Conservation (phyloP, 2,797 vertebrate genomes). For the Anabas testudineus region DNA sequence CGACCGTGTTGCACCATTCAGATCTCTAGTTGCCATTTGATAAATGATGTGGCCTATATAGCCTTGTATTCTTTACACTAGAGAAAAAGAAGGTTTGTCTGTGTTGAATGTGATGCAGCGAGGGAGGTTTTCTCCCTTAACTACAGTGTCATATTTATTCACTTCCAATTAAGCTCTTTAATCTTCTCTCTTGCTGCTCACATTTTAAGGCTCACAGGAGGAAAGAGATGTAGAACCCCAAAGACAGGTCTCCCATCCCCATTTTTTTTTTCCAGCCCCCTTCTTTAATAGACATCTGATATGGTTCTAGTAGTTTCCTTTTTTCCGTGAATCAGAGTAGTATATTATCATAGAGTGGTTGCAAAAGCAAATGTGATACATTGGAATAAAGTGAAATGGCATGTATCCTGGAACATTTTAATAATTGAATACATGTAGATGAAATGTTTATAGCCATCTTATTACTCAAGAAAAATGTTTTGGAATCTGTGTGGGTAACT, state of each 20-base stretch:
- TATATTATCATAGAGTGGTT: constrained; percentile 9
- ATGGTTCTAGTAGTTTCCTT: constrained; percentile 19
- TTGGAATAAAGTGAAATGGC: constrained; percentile 1
- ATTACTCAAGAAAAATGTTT: constrained; percentile 1
- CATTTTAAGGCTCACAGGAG: constrained; percentile 67
- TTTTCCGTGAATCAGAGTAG: constrained; percentile 13
- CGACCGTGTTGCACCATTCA: constrained; percentile 24
- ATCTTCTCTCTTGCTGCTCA: constrained; percentile 67
- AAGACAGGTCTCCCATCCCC: constrained; percentile 40
- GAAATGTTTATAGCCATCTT: neutral
- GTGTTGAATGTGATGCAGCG: constrained; percentile 38
- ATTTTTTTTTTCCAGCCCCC: constrained; percentile 18
- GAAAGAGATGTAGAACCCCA: constrained; percentile 48
- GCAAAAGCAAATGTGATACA: constrained; percentile 6
- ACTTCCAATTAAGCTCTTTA: constrained; percentile 79
- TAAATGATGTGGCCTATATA: constrained; percentile 30
- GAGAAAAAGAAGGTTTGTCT: constrained; percentile 33
- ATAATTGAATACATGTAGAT: neutral
- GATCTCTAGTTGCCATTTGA: constrained; percentile 13
- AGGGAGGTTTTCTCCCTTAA: constrained; percentile 68
- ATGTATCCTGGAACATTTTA: neutral
- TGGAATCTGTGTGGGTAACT: neutral
- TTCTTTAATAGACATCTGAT: constrained; percentile 41
- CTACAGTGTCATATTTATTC: constrained; percentile 79
- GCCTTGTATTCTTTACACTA: constrained; percentile 18